Conservation (phyloP, 2,888 invertebrate genomes). For the Tortricodes alternella region DNA sequence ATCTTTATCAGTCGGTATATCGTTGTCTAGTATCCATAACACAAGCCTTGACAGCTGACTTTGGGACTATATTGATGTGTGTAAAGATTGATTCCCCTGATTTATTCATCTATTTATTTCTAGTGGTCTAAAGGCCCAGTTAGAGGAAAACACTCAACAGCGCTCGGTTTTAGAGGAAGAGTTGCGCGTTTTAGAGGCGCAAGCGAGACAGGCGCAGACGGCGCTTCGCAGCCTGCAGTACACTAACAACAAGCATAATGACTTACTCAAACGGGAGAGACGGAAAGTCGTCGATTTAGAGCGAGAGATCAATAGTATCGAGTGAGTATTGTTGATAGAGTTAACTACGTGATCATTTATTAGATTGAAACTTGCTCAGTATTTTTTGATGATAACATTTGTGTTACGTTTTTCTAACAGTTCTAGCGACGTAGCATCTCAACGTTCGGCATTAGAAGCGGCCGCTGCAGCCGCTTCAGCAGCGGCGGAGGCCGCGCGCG, state of each 20-base stretch:
- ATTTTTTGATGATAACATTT: too few relatives aligned
- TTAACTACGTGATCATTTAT: too few relatives aligned
- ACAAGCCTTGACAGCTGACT: too few relatives aligned
- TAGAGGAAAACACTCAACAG: constrained; percentile 57
- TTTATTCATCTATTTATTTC: too few relatives aligned
- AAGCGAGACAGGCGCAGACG: constrained; percentile 54
- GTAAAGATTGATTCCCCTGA: too few relatives aligned
- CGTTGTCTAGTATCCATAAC: too few relatives aligned
- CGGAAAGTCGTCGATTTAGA: constrained; percentile 61
- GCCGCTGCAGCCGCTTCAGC: constrained; percentile 37
- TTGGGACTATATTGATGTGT: too few relatives aligned
- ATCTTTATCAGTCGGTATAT: too few relatives aligned
- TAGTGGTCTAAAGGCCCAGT: constrained; percentile 54
- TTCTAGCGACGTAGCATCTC: constrained; percentile 47
- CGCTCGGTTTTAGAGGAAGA: constrained; percentile 64
- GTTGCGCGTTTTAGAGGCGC: constrained; percentile 48
- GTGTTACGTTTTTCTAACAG: constrained; percentile 38
- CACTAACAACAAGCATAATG: constrained; percentile 46
- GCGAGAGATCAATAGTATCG: constrained; percentile 60
- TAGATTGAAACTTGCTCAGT: too few relatives aligned
- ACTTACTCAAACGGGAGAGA: constrained; percentile 55
- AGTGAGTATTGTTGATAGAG: too few relatives aligned
- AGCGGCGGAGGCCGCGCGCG: constrained; percentile 48
- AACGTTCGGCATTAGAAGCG: constrained; percentile 46
- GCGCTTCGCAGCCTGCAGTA: constrained; percentile 43